Conservation (phyloP, 2,797 vertebrate genomes). For the Heterohyrax brucei region DNA sequence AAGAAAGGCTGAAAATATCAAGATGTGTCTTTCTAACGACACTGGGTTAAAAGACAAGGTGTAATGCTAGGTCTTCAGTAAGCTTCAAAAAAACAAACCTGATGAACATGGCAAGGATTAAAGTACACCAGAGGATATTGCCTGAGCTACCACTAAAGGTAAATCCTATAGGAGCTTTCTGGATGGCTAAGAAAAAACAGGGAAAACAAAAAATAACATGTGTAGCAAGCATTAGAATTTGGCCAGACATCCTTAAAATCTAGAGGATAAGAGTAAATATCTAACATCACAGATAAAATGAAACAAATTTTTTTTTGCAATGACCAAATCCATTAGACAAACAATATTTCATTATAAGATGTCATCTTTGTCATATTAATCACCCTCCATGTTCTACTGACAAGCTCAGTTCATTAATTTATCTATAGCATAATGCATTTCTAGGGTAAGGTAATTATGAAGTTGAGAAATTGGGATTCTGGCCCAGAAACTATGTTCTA, state of each 20-base stretch:
- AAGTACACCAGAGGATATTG: neutral
- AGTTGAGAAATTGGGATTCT: conserved; percentile 52
- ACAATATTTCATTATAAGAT: conserved; percentile 15
- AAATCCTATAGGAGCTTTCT: conserved; percentile 23
- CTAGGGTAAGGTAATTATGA: neutral
- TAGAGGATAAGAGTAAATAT: conserved; percentile 10
- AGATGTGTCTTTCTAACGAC: neutral
- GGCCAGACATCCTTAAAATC: neutral
- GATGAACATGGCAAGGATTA: neutral
- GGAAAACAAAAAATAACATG: neutral
- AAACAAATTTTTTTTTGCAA: neutral
- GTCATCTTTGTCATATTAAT: conserved; percentile 14
- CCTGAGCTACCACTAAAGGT: conserved; percentile 7
- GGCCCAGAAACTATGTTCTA: conserved; percentile 25
- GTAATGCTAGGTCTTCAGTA: neutral
- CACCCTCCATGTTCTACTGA: neutral
- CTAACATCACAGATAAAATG: neutral
- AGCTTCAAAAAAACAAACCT: conserved; percentile 7
- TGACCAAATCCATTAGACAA: conserved; percentile 6
- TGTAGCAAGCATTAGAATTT: neutral
- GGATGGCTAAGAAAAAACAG: conserved; percentile 39
- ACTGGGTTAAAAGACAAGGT: neutral
- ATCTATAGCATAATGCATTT: conserved; percentile 20
- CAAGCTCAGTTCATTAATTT: conserved; percentile 44
- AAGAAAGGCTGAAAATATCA: conserved; percentile 29